These are phyloP conservation scores for Melanotaenia parkinsoni DNA, from an alignment of 2,797 vertebrate genomes.

Conservation along the genomic window DNA sequence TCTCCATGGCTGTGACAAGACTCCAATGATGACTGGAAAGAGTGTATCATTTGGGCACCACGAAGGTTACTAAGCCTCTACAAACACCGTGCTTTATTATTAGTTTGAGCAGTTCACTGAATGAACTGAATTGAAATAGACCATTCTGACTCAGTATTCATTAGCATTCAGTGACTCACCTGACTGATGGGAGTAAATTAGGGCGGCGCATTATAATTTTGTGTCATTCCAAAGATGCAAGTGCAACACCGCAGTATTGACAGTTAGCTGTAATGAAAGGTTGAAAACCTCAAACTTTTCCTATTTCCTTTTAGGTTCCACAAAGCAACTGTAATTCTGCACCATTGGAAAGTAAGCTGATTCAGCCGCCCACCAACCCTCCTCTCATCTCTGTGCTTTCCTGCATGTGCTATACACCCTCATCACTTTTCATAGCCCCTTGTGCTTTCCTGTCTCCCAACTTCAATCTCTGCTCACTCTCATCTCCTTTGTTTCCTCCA, in stretches of 20 bases:
- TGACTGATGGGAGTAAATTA: slow-evolving; percentile 39
- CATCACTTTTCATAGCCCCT: slow-evolving; percentile 66
- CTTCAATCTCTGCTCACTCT: slow-evolving; percentile 70
- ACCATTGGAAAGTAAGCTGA: slow-evolving; percentile 56
- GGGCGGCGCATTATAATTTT: slow-evolving; percentile 37
- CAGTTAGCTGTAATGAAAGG: not conserved
- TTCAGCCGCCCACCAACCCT: slow-evolving; percentile 52
- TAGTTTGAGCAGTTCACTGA: slow-evolving; percentile 48
- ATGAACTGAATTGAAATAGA: slow-evolving; percentile 38
- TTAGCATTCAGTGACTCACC: slow-evolving; percentile 60
- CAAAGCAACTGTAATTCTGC: slow-evolving; percentile 50
- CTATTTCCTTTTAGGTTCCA: slow-evolving; percentile 32
- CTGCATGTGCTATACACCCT: slow-evolving; percentile 52
- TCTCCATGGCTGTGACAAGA: slow-evolving; percentile 52
- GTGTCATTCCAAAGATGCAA: slow-evolving; percentile 41
- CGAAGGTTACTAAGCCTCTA: slow-evolving; percentile 50
- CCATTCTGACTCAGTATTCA: slow-evolving; percentile 25
- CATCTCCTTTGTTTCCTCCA: slow-evolving; percentile 70
- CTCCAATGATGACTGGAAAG: slow-evolving; percentile 61
- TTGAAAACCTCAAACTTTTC: slow-evolving; percentile 14
- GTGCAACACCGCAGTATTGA: slow-evolving; percentile 29
- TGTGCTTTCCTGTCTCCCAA: slow-evolving; percentile 66
- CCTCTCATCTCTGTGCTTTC: slow-evolving; percentile 39
- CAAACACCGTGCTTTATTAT: slow-evolving; percentile 66
- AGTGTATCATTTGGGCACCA: slow-evolving; percentile 71